A percentile compares a stretch with the other conserved stretches of the same genome.
Conservation (phyloP, 2,888 invertebrate genomes). For the Stenotaenia linearis region DNA sequence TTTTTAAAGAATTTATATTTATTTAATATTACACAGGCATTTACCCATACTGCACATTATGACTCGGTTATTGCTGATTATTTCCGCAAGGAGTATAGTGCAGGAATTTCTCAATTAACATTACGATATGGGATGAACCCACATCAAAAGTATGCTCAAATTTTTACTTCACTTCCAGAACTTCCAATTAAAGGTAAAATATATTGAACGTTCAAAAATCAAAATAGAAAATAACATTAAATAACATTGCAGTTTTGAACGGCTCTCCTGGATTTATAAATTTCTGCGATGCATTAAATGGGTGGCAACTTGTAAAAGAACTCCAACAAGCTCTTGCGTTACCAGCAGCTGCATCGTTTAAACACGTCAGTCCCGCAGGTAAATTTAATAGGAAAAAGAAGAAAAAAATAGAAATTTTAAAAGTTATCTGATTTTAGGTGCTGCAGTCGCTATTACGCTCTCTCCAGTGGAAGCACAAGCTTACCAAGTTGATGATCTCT, state of each 20-base stretch:
- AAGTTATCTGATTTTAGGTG: conserved; percentile 52
- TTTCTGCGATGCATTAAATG: conserved; percentile 93
- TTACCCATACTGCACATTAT: conserved; percentile 92
- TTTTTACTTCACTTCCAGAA: conserved; percentile 70
- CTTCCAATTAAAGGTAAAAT: conserved; percentile 66
- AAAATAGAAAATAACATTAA: background rate
- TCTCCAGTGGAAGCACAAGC: conserved; percentile 69
- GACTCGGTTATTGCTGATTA: conserved; percentile 92
- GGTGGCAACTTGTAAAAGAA: conserved; percentile 92
- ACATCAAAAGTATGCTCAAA: conserved; percentile 92
- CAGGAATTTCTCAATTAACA: conserved; percentile 69
- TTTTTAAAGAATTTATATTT: conserved; percentile 40
- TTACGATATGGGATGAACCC: conserved; percentile 96
- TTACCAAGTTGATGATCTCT: conserved; percentile 84
- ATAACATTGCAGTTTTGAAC: conserved; percentile 62
- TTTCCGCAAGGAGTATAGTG: conserved; percentile 83
- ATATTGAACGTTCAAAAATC: background rate
- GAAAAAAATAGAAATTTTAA: background rate
- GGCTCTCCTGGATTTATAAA: conserved; percentile 97
- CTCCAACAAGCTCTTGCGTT: conserved; percentile 68
- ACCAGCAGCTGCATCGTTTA: conserved; percentile 94
- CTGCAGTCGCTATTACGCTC: conserved; percentile 81
- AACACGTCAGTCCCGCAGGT: conserved; percentile 95
- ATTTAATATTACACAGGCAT: conserved; percentile 62
- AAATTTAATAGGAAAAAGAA: background rate